Evolutionary conservation across 2,113 vertebrate species (phyloP), one percentile per base, ranked within the genome.

Genomic region (Nansenia antarctica): DNA sequence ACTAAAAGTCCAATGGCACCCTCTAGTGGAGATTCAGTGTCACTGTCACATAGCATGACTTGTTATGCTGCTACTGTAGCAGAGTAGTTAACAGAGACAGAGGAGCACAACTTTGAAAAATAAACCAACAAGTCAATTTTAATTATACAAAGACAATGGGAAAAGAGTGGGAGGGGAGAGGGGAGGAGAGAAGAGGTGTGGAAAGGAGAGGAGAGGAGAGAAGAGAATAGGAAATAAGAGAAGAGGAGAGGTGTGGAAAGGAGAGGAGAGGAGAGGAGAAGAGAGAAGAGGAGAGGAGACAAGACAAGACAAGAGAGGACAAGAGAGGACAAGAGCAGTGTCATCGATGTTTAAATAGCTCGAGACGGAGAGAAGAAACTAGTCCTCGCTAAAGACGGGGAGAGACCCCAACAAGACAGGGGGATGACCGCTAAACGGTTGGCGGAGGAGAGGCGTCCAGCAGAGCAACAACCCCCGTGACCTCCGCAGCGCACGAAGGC

Each of bases 1-100:
- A n/a, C n/a, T n/a, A n/a, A n/a, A n/a, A n/a, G n/a, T n/a, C 62
- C 72, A 78, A 79, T 83, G 55, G 64, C 72, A 35, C 82, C 0
- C 77, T 85, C 83, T 86, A 73, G 80, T 88, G 88, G 82, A 70
- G 29, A 74, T 18, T 54, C 61, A 39, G 42, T 6, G 2, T 76
- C 49, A 84, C 18, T 85, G 63, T 37, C 5, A 2, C 2, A 7
- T 9, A 49, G 20, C 5, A 12, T n/a, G 18, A 2, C 5, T 49
- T 49, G 45, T 20, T 49, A 5, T 49, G 4, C 15, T 7, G 45
- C 11, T 15, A 49, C 24, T 55, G 24, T 55, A 12, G 8, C 24
- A 55, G 5, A 26, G 1, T n/a, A n/a, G n/a, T n/a, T n/a, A n/a
- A n/a, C n/a, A n/a, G 24, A 55, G 22, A 27, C 52, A 54, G 12